These are phyloP conservation scores for Nothura maculosa DNA, from an alignment of 2,797 vertebrate species.

Conservation along the genomic window DNA sequence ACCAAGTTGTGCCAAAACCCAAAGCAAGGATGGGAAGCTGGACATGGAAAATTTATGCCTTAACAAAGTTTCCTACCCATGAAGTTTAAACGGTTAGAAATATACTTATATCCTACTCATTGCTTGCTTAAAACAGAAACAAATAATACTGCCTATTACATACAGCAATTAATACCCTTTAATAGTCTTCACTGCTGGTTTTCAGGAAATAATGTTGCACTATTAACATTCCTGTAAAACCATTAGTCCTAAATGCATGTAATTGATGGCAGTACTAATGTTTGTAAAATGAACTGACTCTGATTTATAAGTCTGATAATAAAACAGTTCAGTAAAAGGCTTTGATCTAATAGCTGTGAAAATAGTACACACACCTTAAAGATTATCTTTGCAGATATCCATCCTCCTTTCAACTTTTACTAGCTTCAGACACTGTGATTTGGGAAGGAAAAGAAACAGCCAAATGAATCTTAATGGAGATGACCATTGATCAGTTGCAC, in stretches of 20 bases:
- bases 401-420: slow-evolving; percentile 73
- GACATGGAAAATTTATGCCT: neutral
- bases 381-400: slow-evolving; percentile 71
- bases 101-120: neutral
- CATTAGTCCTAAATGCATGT: slow-evolving; percentile 70
- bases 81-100: slow-evolving; percentile 17
- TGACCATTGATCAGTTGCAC: neutral
- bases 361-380: slow-evolving; percentile 67
- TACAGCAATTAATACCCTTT: slow-evolving; percentile 50
- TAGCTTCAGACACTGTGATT: slow-evolving; percentile 29
- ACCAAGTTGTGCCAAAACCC: neutral
- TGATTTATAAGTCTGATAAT: slow-evolving; percentile 78
- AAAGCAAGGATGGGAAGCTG: neutral
- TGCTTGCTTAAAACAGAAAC: slow-evolving; percentile 22
- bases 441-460: neutral
- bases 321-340: slow-evolving; percentile 72
- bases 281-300: slow-evolving; percentile 74
- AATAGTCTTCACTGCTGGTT: slow-evolving; percentile 41
- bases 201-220: slow-evolving; percentile 71
- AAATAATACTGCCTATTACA: slow-evolving; percentile 17
- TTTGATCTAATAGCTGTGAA: slow-evolving; percentile 77
- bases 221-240: slow-evolving; percentile 80
- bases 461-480: neutral
- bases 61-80: neutral
- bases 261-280: slow-evolving; percentile 74